phyloP scores from a whole-genome alignment of 2,113 vertebrate species.

The Sinosuthora webbiana region DNA sequence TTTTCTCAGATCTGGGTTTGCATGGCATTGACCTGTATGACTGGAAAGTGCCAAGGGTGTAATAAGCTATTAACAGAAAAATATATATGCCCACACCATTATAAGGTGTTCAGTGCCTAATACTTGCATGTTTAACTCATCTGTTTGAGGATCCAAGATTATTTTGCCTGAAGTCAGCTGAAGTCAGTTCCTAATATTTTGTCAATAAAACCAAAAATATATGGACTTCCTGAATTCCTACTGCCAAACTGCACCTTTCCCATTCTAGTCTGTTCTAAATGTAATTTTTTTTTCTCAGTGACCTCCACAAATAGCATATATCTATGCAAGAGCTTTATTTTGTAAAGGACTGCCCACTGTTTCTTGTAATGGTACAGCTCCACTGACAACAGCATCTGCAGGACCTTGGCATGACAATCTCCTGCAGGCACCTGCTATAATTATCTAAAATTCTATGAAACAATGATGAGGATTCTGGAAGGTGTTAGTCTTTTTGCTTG shows the following conservation, averaged over 20 bases:
- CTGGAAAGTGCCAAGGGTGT: neutral
- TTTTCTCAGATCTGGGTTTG: neutral
- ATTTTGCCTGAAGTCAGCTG: neutral
- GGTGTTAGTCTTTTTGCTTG: neutral
- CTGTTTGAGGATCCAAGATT: neutral
- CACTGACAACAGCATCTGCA: neutral
- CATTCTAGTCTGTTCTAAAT: neutral
- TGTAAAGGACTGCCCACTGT: neutral
- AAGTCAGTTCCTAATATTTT: neutral
- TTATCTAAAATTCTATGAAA: neutral
- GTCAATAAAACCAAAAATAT: neutral
- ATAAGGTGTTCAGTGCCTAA: neutral
- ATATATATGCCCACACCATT: neutral
- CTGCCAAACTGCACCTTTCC: neutral
- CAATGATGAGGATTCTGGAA: neutral
- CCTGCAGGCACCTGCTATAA: neutral
- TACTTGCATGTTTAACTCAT: neutral
- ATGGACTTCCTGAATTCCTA: neutral
- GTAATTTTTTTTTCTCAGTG: neutral
- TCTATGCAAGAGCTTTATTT: neutral
- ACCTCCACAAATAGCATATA: neutral
- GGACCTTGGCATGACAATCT: neutral
- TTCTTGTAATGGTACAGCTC: neutral
- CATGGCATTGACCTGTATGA: neutral
- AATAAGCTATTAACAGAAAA: neutral